Percentiles rank a stretch among this genome's conserved stretches.
These are phyloP conservation scores for Coelopa pilipes DNA, from an alignment of 2,888 invertebrate genomes.

Conservation along the genomic window DNA sequence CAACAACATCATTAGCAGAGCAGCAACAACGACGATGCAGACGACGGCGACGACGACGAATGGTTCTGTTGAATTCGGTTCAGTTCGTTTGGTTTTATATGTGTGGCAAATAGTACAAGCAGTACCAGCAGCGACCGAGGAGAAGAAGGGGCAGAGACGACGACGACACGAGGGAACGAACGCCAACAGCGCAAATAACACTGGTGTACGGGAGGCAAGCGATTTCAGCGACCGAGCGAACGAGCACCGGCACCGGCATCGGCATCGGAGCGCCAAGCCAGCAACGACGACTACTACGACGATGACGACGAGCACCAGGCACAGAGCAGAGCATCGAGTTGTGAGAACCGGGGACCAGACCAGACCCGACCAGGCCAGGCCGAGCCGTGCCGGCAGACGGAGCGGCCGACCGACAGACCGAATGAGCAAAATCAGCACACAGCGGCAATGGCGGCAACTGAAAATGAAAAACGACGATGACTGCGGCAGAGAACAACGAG, in stretches of 20 bases:
- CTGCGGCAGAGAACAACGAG: too few relatives aligned
- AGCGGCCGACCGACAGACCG: too few relatives aligned
- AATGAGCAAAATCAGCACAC: background rate
- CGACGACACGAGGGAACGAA: conserved; percentile 42
- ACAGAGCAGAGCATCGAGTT: too few relatives aligned
- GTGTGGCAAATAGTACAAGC: conserved; percentile 5
- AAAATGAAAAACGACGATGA: conserved; percentile 25
- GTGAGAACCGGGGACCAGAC: too few relatives aligned
- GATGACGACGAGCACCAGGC: too few relatives aligned
- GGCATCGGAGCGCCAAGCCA: conserved; percentile 12
- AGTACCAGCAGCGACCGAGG: conserved; percentile 4
- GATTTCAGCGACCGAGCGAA: conserved; percentile 56
- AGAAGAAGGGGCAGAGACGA: conserved; percentile 27
- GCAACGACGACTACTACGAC: background rate
- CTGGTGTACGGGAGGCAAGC: conserved; percentile 56
- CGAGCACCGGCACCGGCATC: conserved; percentile 23
- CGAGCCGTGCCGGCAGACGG: too few relatives aligned
- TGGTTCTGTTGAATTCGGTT: conserved; percentile 34
- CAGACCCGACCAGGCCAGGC: too few relatives aligned
- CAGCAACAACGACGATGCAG: conserved; percentile 24
- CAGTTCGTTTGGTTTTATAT: conserved; percentile 32
- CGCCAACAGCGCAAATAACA: conserved; percentile 55
- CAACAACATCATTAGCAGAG: background rate
- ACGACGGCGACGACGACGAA: conserved; percentile 36
- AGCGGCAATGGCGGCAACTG: conserved; percentile 13